Base-by-base conservation (phyloP, 2,113 vertebrate genomes). In the Gracilinanus agilis region DNA sequence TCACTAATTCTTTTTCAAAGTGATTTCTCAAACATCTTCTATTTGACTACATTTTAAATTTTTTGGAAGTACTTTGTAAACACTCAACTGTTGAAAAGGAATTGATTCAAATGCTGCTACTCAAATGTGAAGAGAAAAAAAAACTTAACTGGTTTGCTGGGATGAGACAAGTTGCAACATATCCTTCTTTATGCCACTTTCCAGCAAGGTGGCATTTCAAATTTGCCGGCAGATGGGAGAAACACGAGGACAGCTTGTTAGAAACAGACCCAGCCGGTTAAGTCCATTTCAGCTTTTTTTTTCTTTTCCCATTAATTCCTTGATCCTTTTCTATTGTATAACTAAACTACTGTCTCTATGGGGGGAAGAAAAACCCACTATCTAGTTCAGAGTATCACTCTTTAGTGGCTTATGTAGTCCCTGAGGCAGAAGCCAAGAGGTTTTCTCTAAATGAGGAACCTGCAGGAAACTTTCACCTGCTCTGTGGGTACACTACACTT, bases 161-260 rank as follows among this genome's bases (percentile, higher is more conserved):
- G 54, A 49, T 1, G 89, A 95, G 90, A 89, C 16, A 90, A 53
- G 21, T 7, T 11, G 19, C 24, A 55, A 10, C 88, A 92, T 25
- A 24, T 54, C 94, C 29, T 54, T 61, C 53, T 44, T 24, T 27
- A 49, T 29, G 25, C 19, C 55, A 11, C 89, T 58, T 95, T 40
- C 94, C 67, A 95, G 93, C 58, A 97, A 98, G 97, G 95, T 97
- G 95, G 94, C 96, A 95, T 98, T 97, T 98, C 96, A 96, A 97
- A 98, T 93, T 97, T 92, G 90, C 96, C 92, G 96, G 97, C 98
- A 98, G 98, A 98, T 98, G 98, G 97, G 54, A 83, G 44, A 96
- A 95, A 97, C 90, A 91, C 11, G 95, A 97, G 91, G 97, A 97
- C 97, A 98, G 98, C 97, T 98, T 98, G 96, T 96, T 95, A 96